phyloP scores from a whole-genome alignment of 2,797 vertebrate genomes.

The Falco novaeseelandiae region DNA sequence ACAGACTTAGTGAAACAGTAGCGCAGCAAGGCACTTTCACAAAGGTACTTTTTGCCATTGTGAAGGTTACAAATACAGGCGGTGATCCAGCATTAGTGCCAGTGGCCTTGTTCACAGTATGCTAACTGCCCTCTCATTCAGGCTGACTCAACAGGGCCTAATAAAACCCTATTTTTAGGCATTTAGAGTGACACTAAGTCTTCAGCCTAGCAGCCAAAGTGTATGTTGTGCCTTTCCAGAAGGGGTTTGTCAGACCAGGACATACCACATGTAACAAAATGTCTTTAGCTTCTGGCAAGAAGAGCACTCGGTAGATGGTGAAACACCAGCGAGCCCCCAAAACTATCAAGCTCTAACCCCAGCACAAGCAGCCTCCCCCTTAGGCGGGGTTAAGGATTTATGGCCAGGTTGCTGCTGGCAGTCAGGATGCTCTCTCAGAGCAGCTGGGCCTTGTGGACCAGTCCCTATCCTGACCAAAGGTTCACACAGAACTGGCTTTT shows the following conservation, averaged over 20 bases:
- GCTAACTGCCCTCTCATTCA: not conserved
- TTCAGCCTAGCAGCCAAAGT: not conserved
- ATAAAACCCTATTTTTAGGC: not conserved
- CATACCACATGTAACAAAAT: fast-evolving
- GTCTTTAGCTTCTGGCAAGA: not conserved
- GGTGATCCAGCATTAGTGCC: not conserved
- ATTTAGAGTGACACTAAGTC: not conserved
- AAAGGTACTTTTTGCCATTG: not conserved
- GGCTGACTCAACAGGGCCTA: not conserved
- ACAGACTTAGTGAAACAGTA: not conserved
- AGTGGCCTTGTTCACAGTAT: not conserved
- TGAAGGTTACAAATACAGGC: not conserved
- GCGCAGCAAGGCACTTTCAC: not conserved
- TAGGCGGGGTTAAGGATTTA: not conserved
- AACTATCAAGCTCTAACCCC: not conserved
- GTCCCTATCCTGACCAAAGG: not conserved
- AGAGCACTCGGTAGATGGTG: not conserved
- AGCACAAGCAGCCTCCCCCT: not conserved
- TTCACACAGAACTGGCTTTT: not conserved
- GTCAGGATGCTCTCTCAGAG: not conserved
- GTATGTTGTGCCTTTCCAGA: not conserved
- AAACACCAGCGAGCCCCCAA: not conserved
- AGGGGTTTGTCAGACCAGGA: not conserved
- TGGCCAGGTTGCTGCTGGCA: not conserved
- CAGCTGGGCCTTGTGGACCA: not conserved